A percentile compares a stretch with the other conserved stretches of the same genome.
Evolutionary conservation across 2,888 invertebrate species (phyloP).

Genomic region (Pyrrhosoma nymphula): DNA sequence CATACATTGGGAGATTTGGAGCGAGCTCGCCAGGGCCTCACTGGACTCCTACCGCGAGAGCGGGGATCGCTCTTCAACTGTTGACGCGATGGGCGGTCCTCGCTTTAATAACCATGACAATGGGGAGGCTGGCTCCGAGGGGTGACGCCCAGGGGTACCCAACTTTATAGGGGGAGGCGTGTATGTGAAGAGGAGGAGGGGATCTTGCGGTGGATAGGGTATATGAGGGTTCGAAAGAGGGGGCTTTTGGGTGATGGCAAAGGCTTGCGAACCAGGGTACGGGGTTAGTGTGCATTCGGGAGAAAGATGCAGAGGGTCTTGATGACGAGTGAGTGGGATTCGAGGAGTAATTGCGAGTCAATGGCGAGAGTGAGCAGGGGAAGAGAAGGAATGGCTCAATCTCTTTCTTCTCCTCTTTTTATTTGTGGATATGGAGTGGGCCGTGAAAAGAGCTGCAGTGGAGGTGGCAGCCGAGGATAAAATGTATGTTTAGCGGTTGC

Average conservation of each 20-base stretch:
- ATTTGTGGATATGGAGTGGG: not conserved
- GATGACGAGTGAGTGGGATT: slow-evolving; percentile 4
- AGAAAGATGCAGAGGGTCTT: not conserved
- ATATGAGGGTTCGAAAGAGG: too few relatives aligned
- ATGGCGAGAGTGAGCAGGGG: not conserved
- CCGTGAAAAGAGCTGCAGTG: not conserved
- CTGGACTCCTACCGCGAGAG: not conserved
- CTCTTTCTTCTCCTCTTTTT: not conserved
- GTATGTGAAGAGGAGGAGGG: not conserved
- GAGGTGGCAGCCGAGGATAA: not conserved
- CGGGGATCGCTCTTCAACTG: slow-evolving; percentile 55
- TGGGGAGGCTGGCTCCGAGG: not conserved
- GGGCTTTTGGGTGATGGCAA: not conserved
- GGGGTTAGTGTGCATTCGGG: slow-evolving; percentile 1
- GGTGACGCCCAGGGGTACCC: not conserved
- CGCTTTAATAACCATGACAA: slow-evolving; percentile 66
- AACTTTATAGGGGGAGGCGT: not conserved
- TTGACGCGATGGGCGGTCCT: slow-evolving; percentile 54
- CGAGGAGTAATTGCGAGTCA: slow-evolving; percentile 26
- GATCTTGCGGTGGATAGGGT: not conserved
- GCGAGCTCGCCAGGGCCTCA: not conserved
- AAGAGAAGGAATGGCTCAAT: not conserved
- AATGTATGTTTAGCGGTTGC: not conserved
- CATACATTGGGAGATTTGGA: not conserved
- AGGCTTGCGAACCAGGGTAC: not conserved